phyloP scores from a whole-genome alignment of 2,797 vertebrate species.

The Leucoraja ocellata region DNA sequence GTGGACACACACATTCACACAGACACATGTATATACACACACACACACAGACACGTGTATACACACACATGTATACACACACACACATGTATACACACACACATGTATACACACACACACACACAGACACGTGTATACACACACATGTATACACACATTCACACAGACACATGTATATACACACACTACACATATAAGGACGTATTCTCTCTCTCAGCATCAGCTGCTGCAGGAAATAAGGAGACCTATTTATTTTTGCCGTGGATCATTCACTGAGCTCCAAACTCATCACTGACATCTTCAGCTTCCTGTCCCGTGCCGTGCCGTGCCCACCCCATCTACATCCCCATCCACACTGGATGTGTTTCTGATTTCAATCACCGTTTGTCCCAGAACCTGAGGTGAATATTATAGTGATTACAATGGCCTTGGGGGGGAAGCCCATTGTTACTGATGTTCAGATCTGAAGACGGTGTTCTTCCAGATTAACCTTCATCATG shows the following conservation, averaged over 20 bases:
- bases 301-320: no score
- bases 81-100: no score
- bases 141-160: no score
- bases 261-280: background rate
- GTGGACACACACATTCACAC: no score
- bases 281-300: background rate
- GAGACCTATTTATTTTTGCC: background rate
- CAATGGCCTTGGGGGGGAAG: background rate
- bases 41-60: no score
- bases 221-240: background rate
- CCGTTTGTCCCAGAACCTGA: background rate
- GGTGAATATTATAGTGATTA: constrained; percentile 14
- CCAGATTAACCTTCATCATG: constrained; percentile 12
- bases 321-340: no score
- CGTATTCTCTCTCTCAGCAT: background rate
- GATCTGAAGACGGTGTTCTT: background rate
- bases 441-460: background rate
- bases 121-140: no score
- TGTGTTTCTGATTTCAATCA: background rate
- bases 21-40: no score
- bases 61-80: no score
- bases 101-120: no score
- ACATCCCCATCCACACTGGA: background rate
- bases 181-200: no score
- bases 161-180: no score